A percentile compares a stretch with the other conserved stretches of the same genome.
Evolutionary conservation across 1,140 invertebrate genomes (phyloP).

Genomic region (Geopemphigus sp.): DNA sequence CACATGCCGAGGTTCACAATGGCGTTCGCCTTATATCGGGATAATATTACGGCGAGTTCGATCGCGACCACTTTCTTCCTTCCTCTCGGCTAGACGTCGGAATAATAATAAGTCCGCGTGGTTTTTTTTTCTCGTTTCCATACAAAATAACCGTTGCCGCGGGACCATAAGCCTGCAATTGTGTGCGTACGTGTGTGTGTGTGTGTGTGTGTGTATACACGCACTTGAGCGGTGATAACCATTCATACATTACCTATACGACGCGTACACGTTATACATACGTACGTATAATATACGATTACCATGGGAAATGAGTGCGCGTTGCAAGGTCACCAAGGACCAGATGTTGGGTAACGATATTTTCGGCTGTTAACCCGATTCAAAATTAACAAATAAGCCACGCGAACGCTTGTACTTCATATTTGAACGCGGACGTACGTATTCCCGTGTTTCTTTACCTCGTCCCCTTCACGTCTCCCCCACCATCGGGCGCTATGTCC

Average conservation of each 20-base stretch:
- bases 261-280: background rate
- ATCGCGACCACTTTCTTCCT: background rate
- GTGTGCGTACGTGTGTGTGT: background rate
- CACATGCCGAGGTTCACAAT: constrained; percentile 7
- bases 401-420: constrained; percentile 21
- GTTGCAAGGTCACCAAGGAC: constrained; percentile 47
- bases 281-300: constrained; percentile 2
- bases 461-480: background rate
- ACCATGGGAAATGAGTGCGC: constrained; percentile 35
- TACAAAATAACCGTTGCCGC: background rate
- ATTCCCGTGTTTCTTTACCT: background rate
- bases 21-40: background rate
- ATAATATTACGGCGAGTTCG: too few species aligned
- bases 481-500: background rate
- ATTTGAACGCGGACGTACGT: too few species aligned
- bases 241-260: constrained; percentile 6
- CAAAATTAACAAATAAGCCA: constrained; percentile 45
- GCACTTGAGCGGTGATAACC: background rate
- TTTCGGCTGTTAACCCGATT: constrained; percentile 46
- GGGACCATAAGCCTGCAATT: background rate
- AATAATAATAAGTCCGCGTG: constrained; percentile 12
- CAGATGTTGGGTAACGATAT: constrained; percentile 48
- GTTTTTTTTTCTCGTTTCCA: background rate
- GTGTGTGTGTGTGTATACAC: constrained; percentile 7
- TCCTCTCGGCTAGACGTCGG: background rate